Percentiles rank a stretch among this genome's conserved stretches.
phyloP scores from a whole-genome alignment of 2,113 vertebrate genomes.

The Hippopotamus amphibius region DNA sequence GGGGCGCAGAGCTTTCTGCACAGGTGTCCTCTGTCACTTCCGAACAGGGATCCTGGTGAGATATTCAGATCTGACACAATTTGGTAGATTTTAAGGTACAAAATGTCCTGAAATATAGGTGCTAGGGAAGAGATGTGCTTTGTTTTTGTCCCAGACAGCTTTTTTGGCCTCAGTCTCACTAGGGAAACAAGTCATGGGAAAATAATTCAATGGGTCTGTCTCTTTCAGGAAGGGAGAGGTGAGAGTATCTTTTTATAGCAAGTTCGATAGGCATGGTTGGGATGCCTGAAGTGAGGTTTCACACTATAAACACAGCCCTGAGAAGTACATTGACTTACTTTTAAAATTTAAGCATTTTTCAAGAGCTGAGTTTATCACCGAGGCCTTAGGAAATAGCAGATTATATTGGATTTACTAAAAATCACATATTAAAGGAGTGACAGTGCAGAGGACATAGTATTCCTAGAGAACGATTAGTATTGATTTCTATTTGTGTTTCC shows the following conservation, averaged over 20 bases:
- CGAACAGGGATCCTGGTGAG: not conserved
- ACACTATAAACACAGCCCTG: slow-evolving; percentile 59
- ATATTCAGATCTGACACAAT: not conserved
- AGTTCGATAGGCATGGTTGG: slow-evolving; percentile 32
- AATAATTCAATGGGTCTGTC: slow-evolving; percentile 33
- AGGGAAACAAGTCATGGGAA: slow-evolving; percentile 50
- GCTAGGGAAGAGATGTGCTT: not conserved
- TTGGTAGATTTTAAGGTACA: slow-evolving; percentile 24
- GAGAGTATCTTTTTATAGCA: slow-evolving; percentile 59
- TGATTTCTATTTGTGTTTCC: slow-evolving; percentile 85
- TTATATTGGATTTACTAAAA: slow-evolving; percentile 48
- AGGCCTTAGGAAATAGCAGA: slow-evolving; percentile 54
- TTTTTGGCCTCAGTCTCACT: slow-evolving; percentile 8
- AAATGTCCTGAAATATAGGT: not conserved
- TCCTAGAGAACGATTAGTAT: slow-evolving; percentile 81
- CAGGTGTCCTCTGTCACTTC: not conserved
- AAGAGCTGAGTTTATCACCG: slow-evolving; percentile 23
- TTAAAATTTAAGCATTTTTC: slow-evolving; percentile 54
- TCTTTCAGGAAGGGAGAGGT: slow-evolving; percentile 49
- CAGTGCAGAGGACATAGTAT: not conserved
- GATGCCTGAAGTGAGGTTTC: slow-evolving; percentile 27
- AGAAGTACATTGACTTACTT: slow-evolving; percentile 48
- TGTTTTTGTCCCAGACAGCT: slow-evolving; percentile 20
- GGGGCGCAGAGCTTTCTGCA: not conserved
- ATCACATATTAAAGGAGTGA: slow-evolving; percentile 57